phyloP scores from a whole-genome alignment of 2,888 invertebrate species.

The Hypsopygia costalis region DNA sequence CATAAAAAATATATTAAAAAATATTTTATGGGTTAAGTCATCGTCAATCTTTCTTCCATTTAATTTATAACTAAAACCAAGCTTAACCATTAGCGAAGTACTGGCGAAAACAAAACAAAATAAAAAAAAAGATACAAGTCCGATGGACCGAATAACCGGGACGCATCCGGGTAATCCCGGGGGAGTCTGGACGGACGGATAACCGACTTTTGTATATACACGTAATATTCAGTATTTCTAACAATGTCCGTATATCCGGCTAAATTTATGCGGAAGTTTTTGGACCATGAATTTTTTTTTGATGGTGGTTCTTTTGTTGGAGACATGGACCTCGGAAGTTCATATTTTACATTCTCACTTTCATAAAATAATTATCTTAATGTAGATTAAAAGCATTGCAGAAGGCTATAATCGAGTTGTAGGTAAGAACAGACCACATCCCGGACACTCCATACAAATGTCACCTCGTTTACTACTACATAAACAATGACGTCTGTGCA shows the following conservation, averaged over 20 bases:
- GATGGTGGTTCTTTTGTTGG: neutral
- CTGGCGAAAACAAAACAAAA: conserved; percentile 10
- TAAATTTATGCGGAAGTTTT: neutral
- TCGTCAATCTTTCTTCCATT: neutral
- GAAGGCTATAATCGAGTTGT: too few species aligned
- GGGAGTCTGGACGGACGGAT: conserved; percentile 22
- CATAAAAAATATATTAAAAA: too few species aligned
- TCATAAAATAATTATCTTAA: too few species aligned
- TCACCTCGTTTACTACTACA: too few species aligned
- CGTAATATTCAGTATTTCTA: conserved; percentile 11
- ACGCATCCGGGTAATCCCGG: conserved; percentile 19
- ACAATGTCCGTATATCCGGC: neutral
- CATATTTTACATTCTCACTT: too few species aligned
- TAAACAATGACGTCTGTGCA: too few species aligned
- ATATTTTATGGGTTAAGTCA: too few species aligned
- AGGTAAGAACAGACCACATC: too few species aligned
- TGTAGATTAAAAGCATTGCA: too few species aligned
- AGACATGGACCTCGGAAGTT: too few species aligned
- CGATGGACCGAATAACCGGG: conserved; percentile 25
- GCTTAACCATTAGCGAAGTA: conserved; percentile 12
- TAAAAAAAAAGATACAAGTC: conserved; percentile 11
- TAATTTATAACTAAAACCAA: conserved; percentile 13
- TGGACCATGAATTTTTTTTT: neutral
- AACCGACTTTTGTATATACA: conserved; percentile 13
- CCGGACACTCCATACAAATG: too few species aligned